Percentiles rank a stretch among this genome's conserved stretches.
These are phyloP conservation scores for Mactromeris polynyma DNA, from an alignment of 2,888 invertebrate genomes.

Conservation along the genomic window DNA sequence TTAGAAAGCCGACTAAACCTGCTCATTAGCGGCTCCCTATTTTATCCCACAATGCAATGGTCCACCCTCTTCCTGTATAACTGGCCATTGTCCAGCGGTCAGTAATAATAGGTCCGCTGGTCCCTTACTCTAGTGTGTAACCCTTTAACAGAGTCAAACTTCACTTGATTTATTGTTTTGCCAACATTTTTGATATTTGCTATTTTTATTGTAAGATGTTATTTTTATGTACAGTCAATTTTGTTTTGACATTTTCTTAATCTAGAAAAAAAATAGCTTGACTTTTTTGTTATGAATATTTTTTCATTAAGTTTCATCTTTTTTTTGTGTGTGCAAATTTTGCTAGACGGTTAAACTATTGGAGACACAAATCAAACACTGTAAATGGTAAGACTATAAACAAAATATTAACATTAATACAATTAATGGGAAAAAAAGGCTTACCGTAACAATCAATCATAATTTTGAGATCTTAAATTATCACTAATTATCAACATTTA, in stretches of 20 bases:
- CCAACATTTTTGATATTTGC: background rate
- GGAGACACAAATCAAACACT: background rate
- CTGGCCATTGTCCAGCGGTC: slow-evolving; percentile 29
- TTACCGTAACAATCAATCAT: no score
- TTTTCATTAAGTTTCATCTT: no score
- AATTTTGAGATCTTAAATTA: no score
- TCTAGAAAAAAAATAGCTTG: background rate
- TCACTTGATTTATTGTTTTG: slow-evolving; percentile 7
- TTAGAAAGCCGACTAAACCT: slow-evolving; percentile 56
- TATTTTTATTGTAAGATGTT: background rate
- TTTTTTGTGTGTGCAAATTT: no score
- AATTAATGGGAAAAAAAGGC: no score
- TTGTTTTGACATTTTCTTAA: slow-evolving; percentile 1
- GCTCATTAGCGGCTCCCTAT: slow-evolving; percentile 53
- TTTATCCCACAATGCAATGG: slow-evolving; percentile 47
- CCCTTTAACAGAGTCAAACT: slow-evolving; percentile 32
- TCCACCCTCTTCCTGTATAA: slow-evolving; percentile 48
- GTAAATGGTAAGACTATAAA: no score
- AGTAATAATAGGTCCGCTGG: slow-evolving; percentile 26
- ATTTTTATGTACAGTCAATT: background rate
- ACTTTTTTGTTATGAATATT: background rate
- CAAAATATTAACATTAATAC: no score
- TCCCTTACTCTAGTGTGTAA: slow-evolving; percentile 6
- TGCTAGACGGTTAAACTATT: no score
- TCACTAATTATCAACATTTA: background rate